Evolutionary conservation across 2,113 vertebrate species (phyloP).

Genomic region (Chaetorhynchus papuensis): DNA sequence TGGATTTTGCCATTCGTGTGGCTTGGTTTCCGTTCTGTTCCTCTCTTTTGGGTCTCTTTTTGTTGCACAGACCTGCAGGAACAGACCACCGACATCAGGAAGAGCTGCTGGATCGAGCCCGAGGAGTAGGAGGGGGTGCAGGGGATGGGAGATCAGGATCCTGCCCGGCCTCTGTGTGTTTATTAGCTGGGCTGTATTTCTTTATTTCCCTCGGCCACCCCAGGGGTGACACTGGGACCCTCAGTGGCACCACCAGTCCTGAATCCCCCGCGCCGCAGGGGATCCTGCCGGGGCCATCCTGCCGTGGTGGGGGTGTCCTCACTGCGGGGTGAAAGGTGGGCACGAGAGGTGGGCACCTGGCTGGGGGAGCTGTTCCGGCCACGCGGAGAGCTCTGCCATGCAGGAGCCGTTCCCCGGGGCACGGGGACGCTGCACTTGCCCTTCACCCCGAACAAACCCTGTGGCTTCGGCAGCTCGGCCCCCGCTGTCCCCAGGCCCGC

Average conservation of each 20-base stretch:
- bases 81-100: accelerated
- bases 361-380: accelerated
- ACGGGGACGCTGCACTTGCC: background rate
- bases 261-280: background rate
- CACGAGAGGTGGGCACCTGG: accelerated
- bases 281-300: accelerated
- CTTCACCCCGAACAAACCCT: accelerated
- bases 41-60: background rate
- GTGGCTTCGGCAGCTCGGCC: background rate
- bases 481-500: background rate
- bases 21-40: background rate
- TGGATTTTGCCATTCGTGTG: background rate
- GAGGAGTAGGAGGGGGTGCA: background rate
- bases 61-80: background rate
- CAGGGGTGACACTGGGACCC: background rate
- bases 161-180: background rate
- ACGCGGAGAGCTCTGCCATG: background rate
- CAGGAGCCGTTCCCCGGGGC: accelerated
- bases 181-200: accelerated
- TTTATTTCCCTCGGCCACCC: background rate
- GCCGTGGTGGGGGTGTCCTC: accelerated
- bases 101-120: background rate
- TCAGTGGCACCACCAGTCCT: accelerated
- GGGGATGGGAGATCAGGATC: background rate
- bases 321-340: accelerated